Evolutionary conservation across 1,140 invertebrate genomes (phyloP).

Genomic region (Papilio xuthus): DNA sequence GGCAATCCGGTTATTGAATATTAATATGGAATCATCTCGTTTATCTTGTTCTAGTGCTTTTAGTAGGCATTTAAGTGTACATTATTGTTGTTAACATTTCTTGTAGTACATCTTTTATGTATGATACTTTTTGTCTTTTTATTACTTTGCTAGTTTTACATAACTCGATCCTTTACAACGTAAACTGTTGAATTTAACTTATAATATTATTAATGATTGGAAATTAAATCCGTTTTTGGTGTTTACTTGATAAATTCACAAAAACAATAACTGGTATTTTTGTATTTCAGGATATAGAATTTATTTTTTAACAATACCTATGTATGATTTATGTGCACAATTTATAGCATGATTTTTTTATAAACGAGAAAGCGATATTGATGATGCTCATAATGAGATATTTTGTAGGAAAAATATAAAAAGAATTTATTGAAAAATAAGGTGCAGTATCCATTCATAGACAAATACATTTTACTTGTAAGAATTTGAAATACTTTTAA

Average conservation of each 20-base stretch:
- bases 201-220: background rate
- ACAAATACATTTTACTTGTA: background rate
- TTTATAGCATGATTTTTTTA: background rate
- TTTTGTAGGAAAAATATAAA: background rate
- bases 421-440: background rate
- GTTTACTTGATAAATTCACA: background rate
- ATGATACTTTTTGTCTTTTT: background rate
- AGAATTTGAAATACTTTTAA: too few relatives aligned
- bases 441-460: background rate
- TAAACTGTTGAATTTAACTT: background rate
- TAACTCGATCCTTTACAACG: background rate
- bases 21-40: slow-evolving; percentile 20
- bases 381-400: background rate
- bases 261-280: slow-evolving; percentile 4
- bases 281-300: background rate
- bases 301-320: background rate
- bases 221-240: slow-evolving; percentile 6
- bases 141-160: background rate
- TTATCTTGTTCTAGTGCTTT: slow-evolving; percentile 7
- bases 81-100: slow-evolving; percentile 31
- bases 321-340: background rate
- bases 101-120: slow-evolving; percentile 33
- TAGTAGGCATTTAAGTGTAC: slow-evolving; percentile 23
- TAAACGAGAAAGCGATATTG: background rate
- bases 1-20: slow-evolving; percentile 30